Percentiles rank a stretch among this genome's conserved stretches.
Conservation (phyloP, 2,113 vertebrate genomes). For the Desmodus rotundus region DNA sequence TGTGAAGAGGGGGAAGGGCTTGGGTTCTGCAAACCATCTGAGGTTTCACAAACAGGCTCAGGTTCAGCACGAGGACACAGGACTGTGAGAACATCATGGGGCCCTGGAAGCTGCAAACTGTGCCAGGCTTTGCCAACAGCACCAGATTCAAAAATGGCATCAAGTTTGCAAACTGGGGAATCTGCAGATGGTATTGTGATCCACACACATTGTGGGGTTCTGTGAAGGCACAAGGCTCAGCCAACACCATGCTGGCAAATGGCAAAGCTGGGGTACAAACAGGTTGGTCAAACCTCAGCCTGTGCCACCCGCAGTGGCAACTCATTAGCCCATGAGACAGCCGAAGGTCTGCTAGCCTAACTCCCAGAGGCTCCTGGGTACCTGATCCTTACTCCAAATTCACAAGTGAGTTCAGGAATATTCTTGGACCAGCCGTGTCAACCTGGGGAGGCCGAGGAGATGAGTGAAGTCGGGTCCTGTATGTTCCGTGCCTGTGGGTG, state of each 20-base stretch:
- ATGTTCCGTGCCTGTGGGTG: not conserved
- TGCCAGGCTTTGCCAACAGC: not conserved
- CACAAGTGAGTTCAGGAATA: not conserved
- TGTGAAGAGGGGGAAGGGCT: not conserved
- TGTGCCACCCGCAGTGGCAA: not conserved
- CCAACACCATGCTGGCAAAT: not conserved
- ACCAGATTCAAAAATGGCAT: not conserved
- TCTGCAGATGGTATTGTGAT: constrained; percentile 9
- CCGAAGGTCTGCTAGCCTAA: not conserved
- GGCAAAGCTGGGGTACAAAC: not conserved
- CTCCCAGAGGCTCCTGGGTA: not conserved
- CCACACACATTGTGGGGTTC: not conserved
- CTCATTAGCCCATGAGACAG: not conserved
- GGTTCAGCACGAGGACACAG: not conserved
- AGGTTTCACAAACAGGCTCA: not conserved
- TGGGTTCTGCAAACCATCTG: not conserved
- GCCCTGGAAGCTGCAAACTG: not conserved
- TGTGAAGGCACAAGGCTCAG: not conserved
- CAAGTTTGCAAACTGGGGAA: constrained; percentile 20
- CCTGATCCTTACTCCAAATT: not conserved
- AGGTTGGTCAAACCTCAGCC: not conserved
- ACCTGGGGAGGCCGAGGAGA: not conserved
- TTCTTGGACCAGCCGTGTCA: not conserved
- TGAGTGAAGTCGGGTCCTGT: not conserved
- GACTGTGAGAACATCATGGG: not conserved